Evolutionary conservation across 2,797 vertebrate genomes (phyloP), one percentile per base, ranked within the genome.

Genomic region (Lacerta bilineata): DNA sequence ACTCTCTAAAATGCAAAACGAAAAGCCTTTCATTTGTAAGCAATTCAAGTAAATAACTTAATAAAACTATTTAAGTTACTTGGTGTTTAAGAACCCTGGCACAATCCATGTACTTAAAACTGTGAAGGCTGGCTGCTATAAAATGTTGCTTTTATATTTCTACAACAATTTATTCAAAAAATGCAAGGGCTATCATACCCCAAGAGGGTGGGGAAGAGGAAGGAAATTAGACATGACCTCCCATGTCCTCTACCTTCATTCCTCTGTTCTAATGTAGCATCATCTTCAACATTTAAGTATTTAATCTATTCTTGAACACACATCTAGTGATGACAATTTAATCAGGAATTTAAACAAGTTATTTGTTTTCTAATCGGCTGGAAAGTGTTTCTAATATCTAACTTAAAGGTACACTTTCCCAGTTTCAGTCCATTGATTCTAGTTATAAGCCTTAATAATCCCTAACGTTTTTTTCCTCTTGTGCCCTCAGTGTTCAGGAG

Each of bases 1-100:
- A 1, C 97, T 96, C 84, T 90, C 97, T 98, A 91, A 89, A 92
- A 94, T 77, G 86, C 43, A 95, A 71, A 89, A 17, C 0, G 87
- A 27, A 71, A 83, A 71, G 72, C 8, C 84, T 79, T 59, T 33
- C 50, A 80, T 80, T 77, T 43, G 23, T 81, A 83, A 15, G 41
- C 11, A 61, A 90, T 85, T 75, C 8, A 71, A 20, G 27, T 81
- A 3, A 76, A 29, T 17, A 2, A 6, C 61, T 89, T 81, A 84
- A 55, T 43, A 25, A 91, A 68, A 8, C 18, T 81, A 1, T 55
- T 55, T 55, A 18, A 46, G 29, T 13, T n/a, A 68, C 39, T 29
- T 79, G 7, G 43, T 84, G 27, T 88, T 82, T 25, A 81, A 41
- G 36, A 25, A 80, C 11, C 23, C 61, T 39, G 33, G 25, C 36